Evolutionary conservation across 2,113 vertebrate genomes (phyloP).

Genomic region (Phrynosoma blainvillii): DNA sequence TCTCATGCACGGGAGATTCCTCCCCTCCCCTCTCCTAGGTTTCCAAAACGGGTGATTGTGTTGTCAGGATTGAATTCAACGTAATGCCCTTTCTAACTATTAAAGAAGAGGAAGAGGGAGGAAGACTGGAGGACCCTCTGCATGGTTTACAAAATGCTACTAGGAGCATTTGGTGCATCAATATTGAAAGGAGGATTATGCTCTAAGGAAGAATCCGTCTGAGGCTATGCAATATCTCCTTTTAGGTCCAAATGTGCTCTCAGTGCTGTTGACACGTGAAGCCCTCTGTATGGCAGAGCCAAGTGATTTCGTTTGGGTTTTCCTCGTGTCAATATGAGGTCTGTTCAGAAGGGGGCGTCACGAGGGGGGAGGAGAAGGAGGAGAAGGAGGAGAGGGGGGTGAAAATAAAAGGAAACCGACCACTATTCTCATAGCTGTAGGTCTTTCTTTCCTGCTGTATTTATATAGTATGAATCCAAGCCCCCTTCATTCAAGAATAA

Average conservation of each 20-base stretch:
- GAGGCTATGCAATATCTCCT: neutral
- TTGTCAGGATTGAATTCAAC: neutral
- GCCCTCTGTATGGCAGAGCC: no score
- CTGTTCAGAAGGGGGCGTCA: conserved; percentile 22
- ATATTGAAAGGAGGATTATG: neutral
- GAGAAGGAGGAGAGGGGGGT: no score
- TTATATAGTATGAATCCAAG: no score
- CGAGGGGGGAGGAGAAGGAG: neutral
- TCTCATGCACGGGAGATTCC: no score
- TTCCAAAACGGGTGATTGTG: neutral
- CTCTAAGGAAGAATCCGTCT: neutral
- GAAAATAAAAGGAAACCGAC: no score
- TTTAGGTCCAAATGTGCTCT: neutral
- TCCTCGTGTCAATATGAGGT: neutral
- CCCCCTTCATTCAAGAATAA: neutral
- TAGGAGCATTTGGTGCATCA: no score
- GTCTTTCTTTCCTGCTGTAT: neutral
- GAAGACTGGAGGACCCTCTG: neutral
- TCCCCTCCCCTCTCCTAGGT: no score
- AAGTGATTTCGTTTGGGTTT: neutral
- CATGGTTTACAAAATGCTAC: neutral
- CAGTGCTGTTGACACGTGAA: neutral
- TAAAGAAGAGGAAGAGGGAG: neutral
- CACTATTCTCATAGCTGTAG: neutral
- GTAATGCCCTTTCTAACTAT: neutral